Evolutionary conservation across 2,113 vertebrate genomes (phyloP).

Genomic region (Saguinus imperator): DNA sequence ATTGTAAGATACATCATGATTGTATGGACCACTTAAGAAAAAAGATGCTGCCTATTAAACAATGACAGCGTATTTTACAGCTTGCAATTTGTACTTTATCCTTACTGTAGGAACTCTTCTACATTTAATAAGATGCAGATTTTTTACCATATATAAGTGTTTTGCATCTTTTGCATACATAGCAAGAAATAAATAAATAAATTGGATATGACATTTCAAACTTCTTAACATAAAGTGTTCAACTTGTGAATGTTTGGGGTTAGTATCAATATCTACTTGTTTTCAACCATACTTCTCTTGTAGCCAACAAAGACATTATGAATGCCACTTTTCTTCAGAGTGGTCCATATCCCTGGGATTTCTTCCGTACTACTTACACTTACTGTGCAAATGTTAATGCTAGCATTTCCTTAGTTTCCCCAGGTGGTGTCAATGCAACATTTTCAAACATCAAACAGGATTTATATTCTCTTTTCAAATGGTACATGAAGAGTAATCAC

Average conservation of each 20-base stretch:
- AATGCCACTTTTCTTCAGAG: not conserved
- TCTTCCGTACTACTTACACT: not conserved
- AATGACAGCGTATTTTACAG: not conserved
- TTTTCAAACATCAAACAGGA: not conserved
- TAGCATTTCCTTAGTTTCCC: not conserved
- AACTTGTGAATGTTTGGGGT: not conserved
- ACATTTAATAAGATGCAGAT: not conserved
- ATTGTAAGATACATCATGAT: not conserved
- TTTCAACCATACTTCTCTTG: not conserved
- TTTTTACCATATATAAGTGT: not conserved
- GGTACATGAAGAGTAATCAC: not conserved
- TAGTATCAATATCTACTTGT: not conserved
- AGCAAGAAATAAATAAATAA: not conserved
- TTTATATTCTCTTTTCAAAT: not conserved
- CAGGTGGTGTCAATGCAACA: not conserved
- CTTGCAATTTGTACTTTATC: not conserved
- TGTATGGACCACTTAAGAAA: not conserved
- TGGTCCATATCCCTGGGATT: not conserved
- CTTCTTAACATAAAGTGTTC: not conserved
- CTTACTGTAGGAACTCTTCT: not conserved
- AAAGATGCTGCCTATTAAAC: not conserved
- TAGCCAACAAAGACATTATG: not conserved
- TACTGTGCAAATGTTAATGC: not conserved
- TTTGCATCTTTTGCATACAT: not conserved
- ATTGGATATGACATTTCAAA: not conserved